Conservation (phyloP, 2,797 vertebrate genomes). For the Aplochiton taeniatus region DNA sequence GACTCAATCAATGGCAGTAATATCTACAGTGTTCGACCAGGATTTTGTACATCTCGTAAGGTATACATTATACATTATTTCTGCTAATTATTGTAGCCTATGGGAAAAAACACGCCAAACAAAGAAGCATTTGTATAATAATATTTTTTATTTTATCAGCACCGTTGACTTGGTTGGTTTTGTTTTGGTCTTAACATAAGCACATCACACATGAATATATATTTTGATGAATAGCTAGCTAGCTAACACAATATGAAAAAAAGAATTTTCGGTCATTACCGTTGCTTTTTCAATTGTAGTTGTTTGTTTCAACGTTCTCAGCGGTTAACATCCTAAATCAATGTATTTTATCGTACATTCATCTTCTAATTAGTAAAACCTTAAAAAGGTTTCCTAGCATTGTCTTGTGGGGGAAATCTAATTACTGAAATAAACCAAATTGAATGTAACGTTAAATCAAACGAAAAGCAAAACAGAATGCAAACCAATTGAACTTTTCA, state of each 20-base stretch:
- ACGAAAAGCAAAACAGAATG: constrained; percentile 23
- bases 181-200: too few relatives aligned
- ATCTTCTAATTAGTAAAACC: constrained; percentile 27
- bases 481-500: constrained; percentile 31
- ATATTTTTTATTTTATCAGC: too few relatives aligned
- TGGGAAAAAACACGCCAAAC: too few relatives aligned
- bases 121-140: too few relatives aligned
- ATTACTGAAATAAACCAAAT: too few relatives aligned
- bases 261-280: constrained; percentile 30
- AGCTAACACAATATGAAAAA: constrained; percentile 3
- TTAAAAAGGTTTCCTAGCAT: neutral
- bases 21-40: neutral
- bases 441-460: too few relatives aligned
- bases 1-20: neutral
- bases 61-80: too few relatives aligned
- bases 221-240: constrained; percentile 48
- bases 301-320: constrained; percentile 43
- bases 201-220: constrained; percentile 7
- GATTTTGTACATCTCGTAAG: too few relatives aligned
- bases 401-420: too few relatives aligned
- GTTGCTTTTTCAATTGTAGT: constrained; percentile 59
- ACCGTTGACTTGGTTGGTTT: too few relatives aligned
- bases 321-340: constrained; percentile 55
- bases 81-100: too few relatives aligned
- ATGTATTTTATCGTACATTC: constrained; percentile 52